Base-by-base conservation (phyloP, 2,113 vertebrate species). In the Clarias magur region DNA sequence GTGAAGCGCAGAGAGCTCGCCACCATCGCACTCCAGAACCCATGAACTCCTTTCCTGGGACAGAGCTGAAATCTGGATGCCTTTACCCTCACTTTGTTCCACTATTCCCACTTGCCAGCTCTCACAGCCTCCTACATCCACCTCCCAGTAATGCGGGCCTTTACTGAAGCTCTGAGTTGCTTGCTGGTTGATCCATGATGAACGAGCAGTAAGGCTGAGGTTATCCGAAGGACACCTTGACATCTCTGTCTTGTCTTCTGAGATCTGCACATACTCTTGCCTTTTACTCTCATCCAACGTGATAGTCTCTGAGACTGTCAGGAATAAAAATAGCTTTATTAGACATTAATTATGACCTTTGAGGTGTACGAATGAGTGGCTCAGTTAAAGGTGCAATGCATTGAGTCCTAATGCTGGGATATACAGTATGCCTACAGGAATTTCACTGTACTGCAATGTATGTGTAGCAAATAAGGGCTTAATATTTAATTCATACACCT, bases 191-290 rank as follows among this genome's bases (percentile, higher is more conserved):
- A 21, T 30, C 60, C 42, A 72, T 38, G 23, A 0, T 25, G 53
- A 4, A 4, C 0, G 13, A 38, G 11, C 5, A n/a, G 21, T 7
- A 13, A 17, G 16, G 0, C 13, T 42, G 48, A 10, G 11, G 21
- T 38, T 82, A 88, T n/a, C 88, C 85, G 72, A 62, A 85, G 65
- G 0, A 30, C 2, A 25, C 13, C 0, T 2, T 68, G 0, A 91
- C 48, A 93, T 94, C 82, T 17, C 91, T 59, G 17, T 92, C 88
- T 90, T 90, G 0, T 90, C 86, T 19, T 38, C 73, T 0, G 92
- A 95, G 63, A 96, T 84, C 86, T 70, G 81, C 78, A 96, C 91
- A 91, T 95, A 90, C 60, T 85, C 90, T 89, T 95, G 95, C 89
- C 93, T 94, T 0, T 91, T 95, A 11, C 90, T 6, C 0, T 93